These are phyloP conservation scores for Procambarus virginalis DNA, from an alignment of 1,140 invertebrate species.

Conservation along the genomic window DNA sequence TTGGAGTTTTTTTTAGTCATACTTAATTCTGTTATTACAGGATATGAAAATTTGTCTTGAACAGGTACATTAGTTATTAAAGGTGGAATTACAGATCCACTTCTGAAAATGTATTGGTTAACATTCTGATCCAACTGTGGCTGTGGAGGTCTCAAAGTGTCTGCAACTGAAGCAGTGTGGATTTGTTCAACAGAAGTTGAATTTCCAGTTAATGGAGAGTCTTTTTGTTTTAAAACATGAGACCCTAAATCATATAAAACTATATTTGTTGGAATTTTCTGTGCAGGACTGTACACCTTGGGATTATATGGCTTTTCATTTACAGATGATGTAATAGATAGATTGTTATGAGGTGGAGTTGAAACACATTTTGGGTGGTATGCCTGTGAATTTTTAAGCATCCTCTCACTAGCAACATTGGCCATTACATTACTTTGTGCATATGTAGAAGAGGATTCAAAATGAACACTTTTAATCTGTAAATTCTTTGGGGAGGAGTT, in stretches of 20 bases:
- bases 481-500: neutral
- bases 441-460: neutral
- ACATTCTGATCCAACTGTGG: neutral
- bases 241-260: neutral
- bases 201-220: neutral
- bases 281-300: conserved; percentile 26
- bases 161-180: neutral
- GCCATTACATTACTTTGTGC: neutral
- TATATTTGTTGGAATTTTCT: neutral
- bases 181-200: neutral
- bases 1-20: no score
- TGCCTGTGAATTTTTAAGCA: neutral
- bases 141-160: neutral
- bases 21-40: neutral
- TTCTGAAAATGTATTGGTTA: neutral
- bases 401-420: neutral
- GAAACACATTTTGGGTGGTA: neutral
- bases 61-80: neutral
- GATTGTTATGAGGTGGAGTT: neutral
- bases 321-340: neutral
- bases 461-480: neutral
- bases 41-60: neutral
- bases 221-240: neutral
- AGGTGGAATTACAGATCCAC: neutral
- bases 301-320: conserved; percentile 36